Evolutionary conservation across 2,888 invertebrate species (phyloP).

Genomic region (Athalia cordata): DNA sequence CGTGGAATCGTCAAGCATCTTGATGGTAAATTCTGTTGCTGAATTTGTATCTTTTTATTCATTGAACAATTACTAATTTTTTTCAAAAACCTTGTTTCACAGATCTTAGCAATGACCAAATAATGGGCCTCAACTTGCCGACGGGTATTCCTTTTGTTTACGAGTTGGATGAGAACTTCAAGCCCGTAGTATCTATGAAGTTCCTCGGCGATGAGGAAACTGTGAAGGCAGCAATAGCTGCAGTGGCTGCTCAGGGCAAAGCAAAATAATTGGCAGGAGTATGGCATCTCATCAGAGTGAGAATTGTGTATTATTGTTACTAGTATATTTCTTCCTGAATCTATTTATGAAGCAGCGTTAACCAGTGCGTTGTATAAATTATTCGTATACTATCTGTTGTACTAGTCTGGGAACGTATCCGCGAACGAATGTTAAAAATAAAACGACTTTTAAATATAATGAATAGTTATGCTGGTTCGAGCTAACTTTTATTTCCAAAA

Average conservation of each 20-base stretch:
- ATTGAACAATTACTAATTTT: not conserved
- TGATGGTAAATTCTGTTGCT: conserved; percentile 78
- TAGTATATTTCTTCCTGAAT: conserved; percentile 29
- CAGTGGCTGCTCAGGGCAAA: conserved; percentile 79
- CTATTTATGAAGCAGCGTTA: conserved; percentile 20
- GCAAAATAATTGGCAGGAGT: conserved; percentile 72
- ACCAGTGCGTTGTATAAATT: conserved; percentile 24
- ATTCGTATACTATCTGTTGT: conserved; percentile 19
- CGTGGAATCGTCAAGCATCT: conserved; percentile 91
- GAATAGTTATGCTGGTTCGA: no score
- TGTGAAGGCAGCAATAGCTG: conserved; percentile 78
- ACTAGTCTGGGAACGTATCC: conserved; percentile 39
- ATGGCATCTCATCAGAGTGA: not conserved
- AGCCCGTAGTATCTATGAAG: conserved; percentile 78
- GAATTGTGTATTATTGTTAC: conserved; percentile 13
- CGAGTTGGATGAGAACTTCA: conserved; percentile 76
- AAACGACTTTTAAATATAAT: conserved; percentile 13
- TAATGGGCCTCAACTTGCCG: conserved; percentile 79
- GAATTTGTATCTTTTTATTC: conserved; percentile 5
- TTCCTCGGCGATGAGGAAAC: conserved; percentile 80
- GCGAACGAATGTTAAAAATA: conserved; percentile 33
- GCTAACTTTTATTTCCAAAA: no score
- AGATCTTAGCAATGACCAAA: conserved; percentile 77
- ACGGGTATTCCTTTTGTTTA: conserved; percentile 81
- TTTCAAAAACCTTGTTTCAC: conserved; percentile 38